Conservation (phyloP, 2,113 vertebrate genomes). For the Daubentonia madagascariensis region DNA sequence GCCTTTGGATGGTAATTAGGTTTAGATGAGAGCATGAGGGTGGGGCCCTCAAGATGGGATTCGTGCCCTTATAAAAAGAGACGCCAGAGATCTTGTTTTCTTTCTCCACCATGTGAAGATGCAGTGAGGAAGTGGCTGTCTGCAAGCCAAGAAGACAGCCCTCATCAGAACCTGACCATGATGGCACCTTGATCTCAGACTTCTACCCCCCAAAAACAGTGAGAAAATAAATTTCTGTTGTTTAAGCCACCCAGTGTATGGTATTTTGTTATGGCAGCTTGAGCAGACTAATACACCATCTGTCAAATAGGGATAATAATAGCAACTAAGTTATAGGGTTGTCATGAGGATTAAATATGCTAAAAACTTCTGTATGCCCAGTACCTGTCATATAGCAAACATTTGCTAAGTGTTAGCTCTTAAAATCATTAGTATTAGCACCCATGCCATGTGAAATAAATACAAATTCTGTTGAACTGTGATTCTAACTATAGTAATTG, state of each 20-base stretch:
- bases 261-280: neutral
- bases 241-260: neutral
- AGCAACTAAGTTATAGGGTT: neutral
- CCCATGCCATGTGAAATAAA: neutral
- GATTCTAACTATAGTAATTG: neutral
- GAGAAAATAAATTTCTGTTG: neutral
- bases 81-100: neutral
- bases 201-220: neutral
- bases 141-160: neutral
- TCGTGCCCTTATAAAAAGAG: neutral
- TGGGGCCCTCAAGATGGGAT: neutral
- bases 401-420: neutral
- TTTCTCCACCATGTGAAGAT: neutral
- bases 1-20: neutral
- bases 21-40: neutral
- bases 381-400: neutral
- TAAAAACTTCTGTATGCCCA: neutral
- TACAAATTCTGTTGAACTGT: neutral
- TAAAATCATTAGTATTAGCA: neutral
- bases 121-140: neutral
- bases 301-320: neutral
- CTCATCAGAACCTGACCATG: neutral
- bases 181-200: neutral
- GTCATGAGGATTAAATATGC: constrained; percentile 13
- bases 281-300: neutral